These are phyloP conservation scores for Drosophila nasuta DNA, from an alignment of 1,140 invertebrate species.

Conservation along the genomic window DNA sequence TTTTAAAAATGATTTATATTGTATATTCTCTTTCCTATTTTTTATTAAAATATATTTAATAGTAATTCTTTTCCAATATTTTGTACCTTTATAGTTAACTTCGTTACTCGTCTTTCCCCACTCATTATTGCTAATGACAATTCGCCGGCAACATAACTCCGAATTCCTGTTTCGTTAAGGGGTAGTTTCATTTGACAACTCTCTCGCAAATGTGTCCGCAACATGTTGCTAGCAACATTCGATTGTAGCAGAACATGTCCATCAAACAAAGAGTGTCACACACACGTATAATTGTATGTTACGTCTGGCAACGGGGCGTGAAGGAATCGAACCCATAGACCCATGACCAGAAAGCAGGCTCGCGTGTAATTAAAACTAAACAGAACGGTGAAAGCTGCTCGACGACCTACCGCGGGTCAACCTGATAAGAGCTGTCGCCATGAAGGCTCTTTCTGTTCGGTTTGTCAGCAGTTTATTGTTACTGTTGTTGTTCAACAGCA, in stretches of 20 bases:
- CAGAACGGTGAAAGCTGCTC: constrained; percentile 45
- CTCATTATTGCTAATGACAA: not conserved
- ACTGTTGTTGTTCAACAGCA: constrained; percentile 3
- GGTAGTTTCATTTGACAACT: not conserved
- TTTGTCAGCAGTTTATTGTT: constrained; percentile 63
- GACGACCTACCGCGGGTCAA: constrained; percentile 23
- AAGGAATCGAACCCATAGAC: constrained; percentile 55
- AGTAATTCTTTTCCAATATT: no score
- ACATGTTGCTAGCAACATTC: constrained; percentile 31
- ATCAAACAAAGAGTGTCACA: not conserved
- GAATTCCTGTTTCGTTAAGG: not conserved
- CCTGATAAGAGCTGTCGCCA: constrained; percentile 52
- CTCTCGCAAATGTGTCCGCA: constrained; percentile 9
- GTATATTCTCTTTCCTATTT: no score
- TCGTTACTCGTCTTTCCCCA: not conserved
- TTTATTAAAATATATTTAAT: no score
- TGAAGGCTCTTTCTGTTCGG: constrained; percentile 28
- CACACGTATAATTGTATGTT: constrained; percentile 5
- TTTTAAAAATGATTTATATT: no score
- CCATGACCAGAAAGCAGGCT: constrained; percentile 62
- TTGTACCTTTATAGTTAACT: no score
- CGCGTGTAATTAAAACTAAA: constrained; percentile 81
- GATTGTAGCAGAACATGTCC: constrained; percentile 2
- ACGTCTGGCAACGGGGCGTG: constrained; percentile 10
- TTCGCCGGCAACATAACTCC: constrained; percentile 22